Percentiles rank a stretch among this genome's conserved stretches.
Conservation (phyloP, 2,888 invertebrate species). For the Cataglyphis albicans region DNA sequence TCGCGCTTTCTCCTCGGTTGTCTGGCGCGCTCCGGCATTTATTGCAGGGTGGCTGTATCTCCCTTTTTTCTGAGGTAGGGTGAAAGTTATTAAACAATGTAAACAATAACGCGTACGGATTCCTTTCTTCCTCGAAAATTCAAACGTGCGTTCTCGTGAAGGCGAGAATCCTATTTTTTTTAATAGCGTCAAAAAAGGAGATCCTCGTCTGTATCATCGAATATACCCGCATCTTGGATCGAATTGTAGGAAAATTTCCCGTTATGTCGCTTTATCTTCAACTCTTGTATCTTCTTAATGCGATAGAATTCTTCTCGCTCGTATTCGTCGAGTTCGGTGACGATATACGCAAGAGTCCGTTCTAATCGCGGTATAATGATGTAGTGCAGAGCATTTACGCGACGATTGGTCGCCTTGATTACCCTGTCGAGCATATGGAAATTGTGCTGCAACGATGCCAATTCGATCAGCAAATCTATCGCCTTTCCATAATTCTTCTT, state of each 20-base stretch:
- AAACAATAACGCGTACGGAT: constrained; percentile 16
- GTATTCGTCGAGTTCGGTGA: constrained; percentile 89
- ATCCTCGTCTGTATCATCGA: constrained; percentile 87
- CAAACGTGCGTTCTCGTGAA: background rate
- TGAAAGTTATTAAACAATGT: background rate
- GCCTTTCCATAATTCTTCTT: constrained; percentile 39
- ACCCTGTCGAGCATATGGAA: constrained; percentile 89
- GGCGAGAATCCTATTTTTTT: background rate
- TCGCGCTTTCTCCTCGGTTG: background rate
- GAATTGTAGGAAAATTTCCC: no score
- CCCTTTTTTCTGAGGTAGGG: background rate
- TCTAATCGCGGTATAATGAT: constrained; percentile 89
- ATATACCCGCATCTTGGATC: background rate
- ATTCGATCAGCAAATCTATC: constrained; percentile 57
- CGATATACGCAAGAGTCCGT: constrained; percentile 88
- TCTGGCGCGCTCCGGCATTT: background rate
- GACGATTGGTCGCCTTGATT: constrained; percentile 89
- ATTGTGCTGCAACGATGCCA: constrained; percentile 89
- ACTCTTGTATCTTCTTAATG: constrained; percentile 86
- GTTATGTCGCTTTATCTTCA: constrained; percentile 83
- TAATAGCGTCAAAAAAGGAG: constrained; percentile 82
- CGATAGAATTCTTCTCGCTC: constrained; percentile 89
- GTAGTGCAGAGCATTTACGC: constrained; percentile 90
- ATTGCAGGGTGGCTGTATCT: background rate
- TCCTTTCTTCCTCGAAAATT: background rate